phyloP scores from a whole-genome alignment of 2,797 vertebrate genomes.

The Psittacula echo region DNA sequence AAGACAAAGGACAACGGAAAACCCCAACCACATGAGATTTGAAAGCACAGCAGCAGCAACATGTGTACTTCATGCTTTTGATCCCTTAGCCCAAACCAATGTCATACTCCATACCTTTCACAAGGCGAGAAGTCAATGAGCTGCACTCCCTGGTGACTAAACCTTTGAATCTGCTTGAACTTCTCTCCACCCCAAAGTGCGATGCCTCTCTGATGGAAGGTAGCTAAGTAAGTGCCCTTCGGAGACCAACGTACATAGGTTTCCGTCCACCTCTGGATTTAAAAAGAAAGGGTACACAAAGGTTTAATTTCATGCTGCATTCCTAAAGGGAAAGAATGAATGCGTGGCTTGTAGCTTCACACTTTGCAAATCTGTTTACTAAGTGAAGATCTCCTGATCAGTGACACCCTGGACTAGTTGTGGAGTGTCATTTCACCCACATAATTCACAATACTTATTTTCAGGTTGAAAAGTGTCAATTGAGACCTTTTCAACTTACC shows the following conservation, averaged over 20 bases:
- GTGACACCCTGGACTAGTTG: background rate
- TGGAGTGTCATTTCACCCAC: background rate
- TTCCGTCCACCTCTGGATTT: conserved; percentile 93
- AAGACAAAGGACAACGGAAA: background rate
- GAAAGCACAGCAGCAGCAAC: background rate
- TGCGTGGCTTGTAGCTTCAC: fast-evolving
- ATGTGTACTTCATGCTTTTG: background rate
- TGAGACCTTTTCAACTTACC: background rate
- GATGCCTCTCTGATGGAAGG: conserved; percentile 96
- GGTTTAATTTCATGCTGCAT: background rate
- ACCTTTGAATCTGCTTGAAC: conserved; percentile 98
- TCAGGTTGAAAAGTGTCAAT: background rate
- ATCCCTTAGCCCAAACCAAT: background rate
- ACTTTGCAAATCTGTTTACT: background rate
- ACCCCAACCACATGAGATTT: background rate
- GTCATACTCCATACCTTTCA: conserved; percentile 84
- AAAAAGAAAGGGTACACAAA: background rate
- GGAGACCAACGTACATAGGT: conserved; percentile 98
- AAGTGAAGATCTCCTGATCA: background rate
- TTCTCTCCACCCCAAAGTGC: conserved; percentile 98
- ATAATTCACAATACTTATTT: background rate
- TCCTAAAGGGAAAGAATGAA: background rate
- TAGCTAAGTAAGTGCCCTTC: conserved; percentile 95
- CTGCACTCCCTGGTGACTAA: conserved; percentile 96
- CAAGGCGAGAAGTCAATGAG: conserved; percentile 99